Base-by-base conservation (phyloP, 2,888 invertebrate genomes). In the Coronaproctus castanopsis region DNA sequence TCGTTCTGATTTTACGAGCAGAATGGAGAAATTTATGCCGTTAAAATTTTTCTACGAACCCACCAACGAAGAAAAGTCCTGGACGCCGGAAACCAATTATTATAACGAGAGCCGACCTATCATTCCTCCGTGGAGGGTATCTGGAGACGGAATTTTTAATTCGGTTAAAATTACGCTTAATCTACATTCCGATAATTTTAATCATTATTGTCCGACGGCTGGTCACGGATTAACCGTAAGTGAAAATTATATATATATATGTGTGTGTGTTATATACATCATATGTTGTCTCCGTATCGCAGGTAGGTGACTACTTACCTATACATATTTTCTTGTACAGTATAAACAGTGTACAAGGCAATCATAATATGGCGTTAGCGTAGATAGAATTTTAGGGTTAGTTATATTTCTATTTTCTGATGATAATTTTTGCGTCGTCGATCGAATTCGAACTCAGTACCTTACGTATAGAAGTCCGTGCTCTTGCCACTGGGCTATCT, bases 91-190 rank as follows among this genome's bases (percentile, higher is more conserved):
- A 21, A 58, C 18, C 1, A 53, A 54, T 21, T 63, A 57, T 24
- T 10, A 0, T 2, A 58, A 58, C 21, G 19, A 23, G 1, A 52
- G 54, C 8, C n/a, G n/a, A n/a, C 55, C 60, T 10, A 56, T 62
- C 19, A 58, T 57, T 2, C 21, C 62, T 1, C 63, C 63, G 2
- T 63, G 63, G 63, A 57, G 60, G 20, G 62, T 63, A 10, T 49
- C 58, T 2, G 62, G 60, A 3, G 60, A 62, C 20, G 60, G 60
- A 14, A 3, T 54, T 2, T 54, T 54, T n/a, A 59, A 62, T 20
- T 55, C 62, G 1, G 62, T 62, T 3, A 62, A 58, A 21, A 56
- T 63, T 21, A 18, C 57, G 0, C 56, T 63, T 5, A 22, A 62
- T 48, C 55, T 62, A 10, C 54, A 21, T 5, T 19, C 51, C 1